phyloP scores from a whole-genome alignment of 1,140 invertebrate species.

The fruit fly (Drosophila melanogaster) region DNA sequence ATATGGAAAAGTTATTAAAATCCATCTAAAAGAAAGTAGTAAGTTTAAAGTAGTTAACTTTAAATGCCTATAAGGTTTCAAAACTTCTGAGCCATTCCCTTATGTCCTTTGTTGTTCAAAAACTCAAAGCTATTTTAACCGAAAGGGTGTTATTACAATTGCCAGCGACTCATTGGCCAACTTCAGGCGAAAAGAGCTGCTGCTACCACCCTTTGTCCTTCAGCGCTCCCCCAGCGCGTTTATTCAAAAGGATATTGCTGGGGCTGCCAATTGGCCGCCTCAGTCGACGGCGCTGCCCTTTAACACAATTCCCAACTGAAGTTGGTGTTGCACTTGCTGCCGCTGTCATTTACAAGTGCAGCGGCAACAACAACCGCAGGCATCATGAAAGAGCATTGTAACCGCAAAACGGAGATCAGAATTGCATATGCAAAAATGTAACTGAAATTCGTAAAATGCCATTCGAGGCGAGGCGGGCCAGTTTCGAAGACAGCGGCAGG shows the following conservation, averaged over 20 bases:
- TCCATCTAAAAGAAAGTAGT: too few relatives aligned
- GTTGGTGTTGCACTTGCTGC: slow-evolving; percentile 38
- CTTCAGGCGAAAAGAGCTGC: slow-evolving; percentile 31
- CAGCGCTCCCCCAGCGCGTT: slow-evolving; percentile 23
- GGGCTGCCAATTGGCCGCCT: slow-evolving; percentile 55
- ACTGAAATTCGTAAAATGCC: slow-evolving; percentile 71
- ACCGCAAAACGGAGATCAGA: slow-evolving; percentile 72
- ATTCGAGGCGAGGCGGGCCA: slow-evolving; percentile 27
- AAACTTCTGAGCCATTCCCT: background rate
- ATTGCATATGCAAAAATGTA: slow-evolving; percentile 77
- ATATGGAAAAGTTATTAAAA: too few relatives aligned
- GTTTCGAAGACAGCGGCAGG: slow-evolving; percentile 5
- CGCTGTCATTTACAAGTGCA: slow-evolving; percentile 69
- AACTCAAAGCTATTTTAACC: too few relatives aligned
- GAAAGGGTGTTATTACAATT: slow-evolving; percentile 38
- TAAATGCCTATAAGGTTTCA: too few relatives aligned
- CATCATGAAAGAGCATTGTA: slow-evolving; percentile 60
- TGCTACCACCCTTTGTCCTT: background rate
- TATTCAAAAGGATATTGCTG: slow-evolving; percentile 70
- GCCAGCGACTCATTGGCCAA: slow-evolving; percentile 40
- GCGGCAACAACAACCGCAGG: slow-evolving; percentile 56
- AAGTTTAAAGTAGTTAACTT: too few relatives aligned
- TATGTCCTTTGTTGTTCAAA: background rate
- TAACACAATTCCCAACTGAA: slow-evolving; percentile 22
- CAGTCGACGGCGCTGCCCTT: slow-evolving; percentile 32